Percentiles rank a stretch among this genome's conserved stretches.
These are phyloP conservation scores for Cotesia typhae DNA, from an alignment of 1,140 invertebrate species.

Conservation along the genomic window DNA sequence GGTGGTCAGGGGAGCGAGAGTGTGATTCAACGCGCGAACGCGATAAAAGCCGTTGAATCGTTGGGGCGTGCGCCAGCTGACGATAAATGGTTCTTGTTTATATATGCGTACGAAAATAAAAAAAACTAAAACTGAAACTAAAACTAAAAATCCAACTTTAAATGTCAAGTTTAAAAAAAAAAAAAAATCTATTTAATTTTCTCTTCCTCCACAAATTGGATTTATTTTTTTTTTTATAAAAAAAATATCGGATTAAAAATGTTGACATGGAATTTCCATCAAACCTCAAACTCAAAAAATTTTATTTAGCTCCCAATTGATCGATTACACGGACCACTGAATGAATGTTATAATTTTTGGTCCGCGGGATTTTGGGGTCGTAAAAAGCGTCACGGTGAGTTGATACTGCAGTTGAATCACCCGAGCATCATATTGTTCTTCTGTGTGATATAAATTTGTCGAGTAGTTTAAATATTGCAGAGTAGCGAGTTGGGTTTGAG, in stretches of 20 bases:
- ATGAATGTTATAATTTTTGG: background rate
- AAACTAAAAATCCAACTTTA: background rate
- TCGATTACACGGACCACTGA: background rate
- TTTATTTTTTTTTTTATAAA: background rate
- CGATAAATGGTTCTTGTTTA: slow-evolving; percentile 27
- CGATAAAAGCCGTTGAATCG: slow-evolving; percentile 25
- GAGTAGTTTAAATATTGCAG: background rate
- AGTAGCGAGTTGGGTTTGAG: background rate
- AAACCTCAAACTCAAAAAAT: background rate
- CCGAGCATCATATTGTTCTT: background rate
- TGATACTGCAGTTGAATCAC: background rate
- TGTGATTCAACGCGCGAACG: slow-evolving; percentile 21
- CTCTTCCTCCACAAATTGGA: background rate
- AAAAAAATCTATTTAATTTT: background rate
- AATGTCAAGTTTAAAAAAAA: background rate
- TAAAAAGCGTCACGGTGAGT: background rate
- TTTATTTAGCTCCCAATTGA: background rate
- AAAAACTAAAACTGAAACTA: slow-evolving; percentile 6
- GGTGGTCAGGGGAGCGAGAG: background rate
- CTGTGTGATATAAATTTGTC: slow-evolving; percentile 5
- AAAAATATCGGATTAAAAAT: slow-evolving; percentile 8
- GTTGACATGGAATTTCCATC: slow-evolving; percentile 16
- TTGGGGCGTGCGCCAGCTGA: slow-evolving; percentile 23
- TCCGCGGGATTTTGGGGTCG: background rate
- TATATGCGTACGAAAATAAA: slow-evolving; percentile 13